phyloP scores from a whole-genome alignment of 2,113 vertebrate genomes.

The Brachyistius frenatus region DNA sequence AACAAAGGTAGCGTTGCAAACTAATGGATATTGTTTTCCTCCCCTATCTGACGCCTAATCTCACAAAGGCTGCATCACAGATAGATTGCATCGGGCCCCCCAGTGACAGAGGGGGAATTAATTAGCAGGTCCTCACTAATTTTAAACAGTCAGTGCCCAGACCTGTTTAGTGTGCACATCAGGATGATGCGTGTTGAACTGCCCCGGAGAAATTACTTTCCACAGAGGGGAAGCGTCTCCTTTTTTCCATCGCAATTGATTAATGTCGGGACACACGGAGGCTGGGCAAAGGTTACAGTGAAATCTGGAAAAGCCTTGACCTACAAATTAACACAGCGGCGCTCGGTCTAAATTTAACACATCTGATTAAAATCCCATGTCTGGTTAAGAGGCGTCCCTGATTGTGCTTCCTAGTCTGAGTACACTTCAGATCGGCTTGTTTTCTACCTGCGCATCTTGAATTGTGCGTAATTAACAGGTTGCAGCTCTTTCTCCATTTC shows the following conservation, averaged over 20 bases:
- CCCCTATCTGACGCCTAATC: slow-evolving; percentile 78
- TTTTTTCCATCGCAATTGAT: slow-evolving; percentile 76
- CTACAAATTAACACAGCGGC: slow-evolving; percentile 75
- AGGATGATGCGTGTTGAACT: slow-evolving; percentile 67
- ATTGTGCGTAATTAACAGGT: slow-evolving; percentile 75
- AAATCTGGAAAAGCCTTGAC: slow-evolving; percentile 72
- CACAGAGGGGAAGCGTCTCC: slow-evolving; percentile 52
- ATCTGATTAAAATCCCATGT: slow-evolving; percentile 76
- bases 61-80: slow-evolving; percentile 72
- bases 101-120: slow-evolving; percentile 81
- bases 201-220: slow-evolving; percentile 79
- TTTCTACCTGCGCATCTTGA: slow-evolving; percentile 61
- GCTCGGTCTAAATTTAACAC: slow-evolving; percentile 75
- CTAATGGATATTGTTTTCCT: slow-evolving; percentile 83
- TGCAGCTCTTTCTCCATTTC: slow-evolving; percentile 60
- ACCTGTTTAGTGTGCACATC: slow-evolving; percentile 70
- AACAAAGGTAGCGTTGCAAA: slow-evolving; percentile 75
- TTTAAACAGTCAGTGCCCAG: slow-evolving; percentile 74
- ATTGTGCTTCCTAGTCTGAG: slow-evolving; percentile 66
- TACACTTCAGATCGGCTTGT: slow-evolving; percentile 57
- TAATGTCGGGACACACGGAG: slow-evolving; percentile 75
- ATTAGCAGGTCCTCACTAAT: slow-evolving; percentile 82
- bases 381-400: slow-evolving; percentile 71
- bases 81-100: slow-evolving; percentile 73
- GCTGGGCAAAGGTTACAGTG: slow-evolving; percentile 72